Evolutionary conservation across 1,140 invertebrate species (phyloP).

Genomic region (Geopemphigus sp.): DNA sequence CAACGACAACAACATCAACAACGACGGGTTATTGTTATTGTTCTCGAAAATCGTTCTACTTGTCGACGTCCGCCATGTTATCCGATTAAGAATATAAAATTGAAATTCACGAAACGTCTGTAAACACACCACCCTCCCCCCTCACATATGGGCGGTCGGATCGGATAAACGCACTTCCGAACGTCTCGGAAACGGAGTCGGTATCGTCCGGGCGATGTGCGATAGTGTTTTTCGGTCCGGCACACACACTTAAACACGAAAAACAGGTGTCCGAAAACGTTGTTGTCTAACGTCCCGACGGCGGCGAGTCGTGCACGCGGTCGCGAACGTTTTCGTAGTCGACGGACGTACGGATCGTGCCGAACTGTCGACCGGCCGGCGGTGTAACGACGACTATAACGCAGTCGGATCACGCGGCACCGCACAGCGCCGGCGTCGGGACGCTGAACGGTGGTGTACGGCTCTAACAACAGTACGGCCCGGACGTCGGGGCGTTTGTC

Average conservation of each 20-base stretch:
- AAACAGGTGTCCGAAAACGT: too few relatives aligned
- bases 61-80: not conserved
- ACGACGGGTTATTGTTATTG: not conserved
- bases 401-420: conserved; percentile 18
- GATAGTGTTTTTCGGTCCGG: not conserved
- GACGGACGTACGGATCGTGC: conserved; percentile 11
- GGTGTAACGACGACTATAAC: not conserved
- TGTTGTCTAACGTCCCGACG: not conserved
- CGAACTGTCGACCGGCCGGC: conserved; percentile 7
- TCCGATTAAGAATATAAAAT: not conserved
- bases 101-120: not conserved
- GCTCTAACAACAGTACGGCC: not conserved
- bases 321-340: not conserved
- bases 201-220: not conserved
- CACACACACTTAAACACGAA: too few relatives aligned
- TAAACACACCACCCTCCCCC: not conserved
- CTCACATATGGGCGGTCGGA: not conserved
- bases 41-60: not conserved
- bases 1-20: too few relatives aligned
- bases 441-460: not conserved
- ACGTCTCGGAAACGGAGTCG: not conserved
- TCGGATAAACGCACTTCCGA: not conserved
- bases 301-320: not conserved
- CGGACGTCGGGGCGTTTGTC: not conserved
- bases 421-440: not conserved